Percentiles rank a stretch among this genome's conserved stretches.
These are phyloP conservation scores for Phenganax stokvisi DNA, from an alignment of 92 coral and sea anemone genomes.

Conservation along the genomic window DNA sequence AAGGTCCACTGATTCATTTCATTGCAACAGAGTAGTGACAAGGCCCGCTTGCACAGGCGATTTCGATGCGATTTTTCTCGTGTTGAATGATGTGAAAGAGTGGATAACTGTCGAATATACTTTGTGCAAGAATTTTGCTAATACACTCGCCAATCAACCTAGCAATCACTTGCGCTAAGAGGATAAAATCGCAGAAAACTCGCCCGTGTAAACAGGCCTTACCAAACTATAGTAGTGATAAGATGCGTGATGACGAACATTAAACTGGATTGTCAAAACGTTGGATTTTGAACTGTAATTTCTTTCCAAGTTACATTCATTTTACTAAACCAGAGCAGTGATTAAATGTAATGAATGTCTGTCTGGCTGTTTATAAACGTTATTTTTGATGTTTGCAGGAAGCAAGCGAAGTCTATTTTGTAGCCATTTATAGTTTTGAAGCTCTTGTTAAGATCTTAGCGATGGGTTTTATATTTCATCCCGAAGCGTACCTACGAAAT, in stretches of 20 bases:
- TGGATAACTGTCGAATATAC: too few relatives aligned
- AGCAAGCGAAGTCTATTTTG: conserved; percentile 68
- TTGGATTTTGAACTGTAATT: neutral
- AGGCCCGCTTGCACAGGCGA: too few relatives aligned
- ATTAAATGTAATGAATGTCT: neutral
- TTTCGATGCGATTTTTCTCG: too few relatives aligned
- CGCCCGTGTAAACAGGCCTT: neutral
- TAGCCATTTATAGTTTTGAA: conserved; percentile 85
- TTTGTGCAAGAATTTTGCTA: too few relatives aligned
- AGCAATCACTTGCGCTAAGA: too few relatives aligned
- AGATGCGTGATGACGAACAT: too few relatives aligned
- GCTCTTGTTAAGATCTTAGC: conserved; percentile 86
- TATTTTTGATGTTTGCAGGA: conserved; percentile 56
- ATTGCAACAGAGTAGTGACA: neutral
- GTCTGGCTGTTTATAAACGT: neutral
- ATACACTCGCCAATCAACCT: too few relatives aligned
- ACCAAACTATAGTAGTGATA: too few relatives aligned
- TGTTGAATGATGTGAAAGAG: too few relatives aligned
- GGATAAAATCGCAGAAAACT: too few relatives aligned
- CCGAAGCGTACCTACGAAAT: conserved; percentile 81
- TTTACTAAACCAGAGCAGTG: neutral
- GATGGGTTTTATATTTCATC: conserved; percentile 73
- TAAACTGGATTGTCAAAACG: neutral
- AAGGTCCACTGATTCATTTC: neutral
- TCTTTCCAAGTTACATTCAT: conserved; percentile 21